A percentile compares a stretch with the other conserved stretches of the same genome.
These are phyloP conservation scores for Agelaius phoeniceus DNA, from an alignment of 2,113 vertebrate species.

Conservation along the genomic window DNA sequence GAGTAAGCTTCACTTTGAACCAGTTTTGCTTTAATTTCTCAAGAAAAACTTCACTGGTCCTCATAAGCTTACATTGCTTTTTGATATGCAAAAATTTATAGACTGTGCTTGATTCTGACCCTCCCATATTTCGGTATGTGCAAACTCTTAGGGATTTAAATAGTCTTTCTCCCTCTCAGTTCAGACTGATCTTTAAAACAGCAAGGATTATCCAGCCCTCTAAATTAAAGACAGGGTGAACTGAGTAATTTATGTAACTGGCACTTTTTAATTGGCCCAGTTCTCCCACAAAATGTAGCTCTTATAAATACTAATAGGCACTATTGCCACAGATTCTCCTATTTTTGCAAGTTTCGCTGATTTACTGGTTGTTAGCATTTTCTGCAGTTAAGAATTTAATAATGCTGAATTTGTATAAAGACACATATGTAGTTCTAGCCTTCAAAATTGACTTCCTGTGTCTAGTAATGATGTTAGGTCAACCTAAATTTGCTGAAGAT, in stretches of 20 bases:
- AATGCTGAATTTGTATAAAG: slow-evolving; percentile 47
- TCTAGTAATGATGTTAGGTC: slow-evolving; percentile 53
- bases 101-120: slow-evolving; percentile 70
- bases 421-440: slow-evolving; percentile 46
- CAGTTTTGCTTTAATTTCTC: slow-evolving; percentile 20
- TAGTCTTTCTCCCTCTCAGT: slow-evolving; percentile 38
- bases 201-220: slow-evolving; percentile 62
- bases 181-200: slow-evolving; percentile 56
- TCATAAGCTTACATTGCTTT: slow-evolving; percentile 45
- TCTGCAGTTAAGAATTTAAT: slow-evolving; percentile 48
- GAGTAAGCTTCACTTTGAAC: slow-evolving; percentile 36
- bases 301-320: slow-evolving; percentile 70
- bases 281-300: slow-evolving; percentile 69
- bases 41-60: slow-evolving; percentile 40
- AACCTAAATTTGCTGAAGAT: slow-evolving; percentile 56
- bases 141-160: slow-evolving; percentile 54
- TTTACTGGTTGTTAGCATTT: slow-evolving; percentile 59
- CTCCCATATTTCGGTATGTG: slow-evolving; percentile 59
- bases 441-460: slow-evolving; percentile 44
- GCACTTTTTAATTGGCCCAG: slow-evolving; percentile 49
- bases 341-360: slow-evolving; percentile 62
- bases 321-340: slow-evolving; percentile 62
- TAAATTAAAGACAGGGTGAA: slow-evolving; percentile 58
- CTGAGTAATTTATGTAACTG: slow-evolving; percentile 48
- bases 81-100: slow-evolving; percentile 68